These are phyloP conservation scores for Morpho deidamia DNA, from an alignment of 2,888 invertebrate genomes.

Conservation along the genomic window DNA sequence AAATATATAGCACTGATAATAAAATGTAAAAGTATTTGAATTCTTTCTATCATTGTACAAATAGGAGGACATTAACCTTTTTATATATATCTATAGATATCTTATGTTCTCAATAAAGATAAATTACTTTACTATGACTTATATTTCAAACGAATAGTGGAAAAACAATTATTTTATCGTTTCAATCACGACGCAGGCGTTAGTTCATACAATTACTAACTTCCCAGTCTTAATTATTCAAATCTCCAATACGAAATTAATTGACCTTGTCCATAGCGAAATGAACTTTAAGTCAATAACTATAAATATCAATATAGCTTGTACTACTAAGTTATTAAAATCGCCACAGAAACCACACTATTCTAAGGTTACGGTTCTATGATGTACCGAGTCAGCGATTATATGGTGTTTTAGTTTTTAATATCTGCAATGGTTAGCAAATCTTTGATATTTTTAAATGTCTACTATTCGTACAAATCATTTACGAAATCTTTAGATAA, in stretches of 20 bases:
- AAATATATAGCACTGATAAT: too few relatives aligned
- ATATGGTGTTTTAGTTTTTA: neutral
- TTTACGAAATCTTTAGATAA: too few relatives aligned
- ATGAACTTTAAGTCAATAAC: slow-evolving; percentile 10
- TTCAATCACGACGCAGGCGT: slow-evolving; percentile 10
- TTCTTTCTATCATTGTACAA: too few relatives aligned
- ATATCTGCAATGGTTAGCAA: too few relatives aligned
- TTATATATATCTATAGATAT: too few relatives aligned
- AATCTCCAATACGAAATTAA: slow-evolving; percentile 19
- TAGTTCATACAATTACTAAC: slow-evolving; percentile 21
- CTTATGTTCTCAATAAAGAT: too few relatives aligned
- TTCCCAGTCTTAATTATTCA: slow-evolving; percentile 24
- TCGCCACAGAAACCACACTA: slow-evolving; percentile 16
- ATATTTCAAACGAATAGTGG: neutral
- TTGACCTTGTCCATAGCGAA: slow-evolving; percentile 11
- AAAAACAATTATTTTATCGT: slow-evolving; percentile 2
- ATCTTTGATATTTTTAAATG: too few relatives aligned
- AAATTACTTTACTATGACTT: neutral
- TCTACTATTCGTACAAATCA: too few relatives aligned
- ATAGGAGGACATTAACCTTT: too few relatives aligned
- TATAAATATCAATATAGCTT: slow-evolving; percentile 13
- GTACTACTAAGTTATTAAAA: slow-evolving; percentile 12
- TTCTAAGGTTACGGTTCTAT: slow-evolving; percentile 4
- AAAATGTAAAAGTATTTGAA: too few relatives aligned
- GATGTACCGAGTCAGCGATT: neutral